These are phyloP conservation scores for Elephantulus edwardii DNA, from an alignment of 2,113 vertebrate genomes.

Conservation along the genomic window DNA sequence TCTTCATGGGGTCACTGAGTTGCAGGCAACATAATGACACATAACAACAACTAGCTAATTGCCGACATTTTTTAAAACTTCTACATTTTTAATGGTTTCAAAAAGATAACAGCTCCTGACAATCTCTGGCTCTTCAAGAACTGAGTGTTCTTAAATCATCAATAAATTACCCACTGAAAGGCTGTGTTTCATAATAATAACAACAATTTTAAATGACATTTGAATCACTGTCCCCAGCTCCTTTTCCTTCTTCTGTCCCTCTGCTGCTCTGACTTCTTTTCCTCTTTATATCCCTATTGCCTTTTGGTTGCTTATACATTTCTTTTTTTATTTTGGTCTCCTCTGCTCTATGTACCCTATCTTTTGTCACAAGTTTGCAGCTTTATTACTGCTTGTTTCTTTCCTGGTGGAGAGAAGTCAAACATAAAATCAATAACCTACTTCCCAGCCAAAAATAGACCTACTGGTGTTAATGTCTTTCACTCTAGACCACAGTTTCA, in stretches of 20 bases:
- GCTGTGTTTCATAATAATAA: slow-evolving; percentile 12
- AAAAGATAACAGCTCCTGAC: background rate
- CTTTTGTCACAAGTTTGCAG: slow-evolving; percentile 16
- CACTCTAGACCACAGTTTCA: slow-evolving; percentile 27
- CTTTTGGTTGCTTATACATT: slow-evolving; percentile 3
- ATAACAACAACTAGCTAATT: too few species aligned
- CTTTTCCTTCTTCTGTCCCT: slow-evolving; percentile 11
- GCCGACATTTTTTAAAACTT: too few species aligned
- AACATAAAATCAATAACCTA: slow-evolving; percentile 61
- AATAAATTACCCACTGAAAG: background rate
- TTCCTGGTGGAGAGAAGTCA: slow-evolving; percentile 42
- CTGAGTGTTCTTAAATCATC: background rate
- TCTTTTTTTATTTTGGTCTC: background rate
- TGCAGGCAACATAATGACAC: too few species aligned
- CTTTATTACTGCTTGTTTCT: slow-evolving; percentile 35
- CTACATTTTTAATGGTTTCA: background rate
- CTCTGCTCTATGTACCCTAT: background rate
- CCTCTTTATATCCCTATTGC: too few species aligned
- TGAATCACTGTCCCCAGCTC: background rate
- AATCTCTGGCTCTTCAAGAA: background rate
- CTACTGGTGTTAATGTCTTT: slow-evolving; percentile 43
- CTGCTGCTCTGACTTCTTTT: too few species aligned
- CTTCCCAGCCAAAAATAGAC: slow-evolving; percentile 55
- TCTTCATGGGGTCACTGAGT: too few species aligned
- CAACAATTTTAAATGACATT: background rate